phyloP scores from a whole-genome alignment of 2,888 invertebrate species.

The Drosophila affinis region DNA sequence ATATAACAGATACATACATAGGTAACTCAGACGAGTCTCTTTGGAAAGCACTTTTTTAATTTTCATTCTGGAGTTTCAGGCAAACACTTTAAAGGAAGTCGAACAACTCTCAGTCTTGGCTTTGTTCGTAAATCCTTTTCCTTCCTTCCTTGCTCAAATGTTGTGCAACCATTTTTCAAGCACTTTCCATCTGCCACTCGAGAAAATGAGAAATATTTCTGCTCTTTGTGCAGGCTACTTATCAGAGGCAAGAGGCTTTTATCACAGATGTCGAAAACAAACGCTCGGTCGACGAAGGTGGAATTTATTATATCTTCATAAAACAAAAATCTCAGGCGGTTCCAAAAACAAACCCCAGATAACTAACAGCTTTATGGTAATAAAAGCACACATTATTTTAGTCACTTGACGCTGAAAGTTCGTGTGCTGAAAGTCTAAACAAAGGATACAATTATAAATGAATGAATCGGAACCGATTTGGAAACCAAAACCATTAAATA shows the following conservation, averaged over 20 bases:
- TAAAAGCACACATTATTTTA: constrained; percentile 20
- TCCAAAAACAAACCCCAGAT: constrained; percentile 9
- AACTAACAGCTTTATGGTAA: constrained; percentile 10
- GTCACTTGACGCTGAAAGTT: neutral
- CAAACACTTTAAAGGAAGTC: neutral
- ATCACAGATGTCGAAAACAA: constrained; percentile 20
- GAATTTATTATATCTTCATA: constrained; percentile 29
- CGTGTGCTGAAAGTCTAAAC: constrained; percentile 2
- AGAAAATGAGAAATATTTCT: constrained; percentile 13
- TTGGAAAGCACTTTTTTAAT: neutral
- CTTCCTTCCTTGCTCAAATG: neutral
- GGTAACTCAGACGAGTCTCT: neutral
- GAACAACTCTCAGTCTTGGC: neutral
- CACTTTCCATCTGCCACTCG: neutral
- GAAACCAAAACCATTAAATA: constrained; percentile 16
- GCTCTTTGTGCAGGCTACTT: constrained; percentile 22
- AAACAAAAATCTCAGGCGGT: constrained; percentile 32
- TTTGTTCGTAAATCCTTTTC: neutral
- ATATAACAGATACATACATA: neutral
- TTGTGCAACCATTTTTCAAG: neutral
- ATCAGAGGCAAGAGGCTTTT: constrained; percentile 24
- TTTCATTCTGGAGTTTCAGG: neutral
- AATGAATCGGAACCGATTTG: constrained; percentile 16
- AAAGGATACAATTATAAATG: constrained; percentile 7
- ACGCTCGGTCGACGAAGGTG: constrained; percentile 16